Base-by-base conservation (phyloP, 2,797 vertebrate species). In the Cercopithecus petaurista region DNA sequence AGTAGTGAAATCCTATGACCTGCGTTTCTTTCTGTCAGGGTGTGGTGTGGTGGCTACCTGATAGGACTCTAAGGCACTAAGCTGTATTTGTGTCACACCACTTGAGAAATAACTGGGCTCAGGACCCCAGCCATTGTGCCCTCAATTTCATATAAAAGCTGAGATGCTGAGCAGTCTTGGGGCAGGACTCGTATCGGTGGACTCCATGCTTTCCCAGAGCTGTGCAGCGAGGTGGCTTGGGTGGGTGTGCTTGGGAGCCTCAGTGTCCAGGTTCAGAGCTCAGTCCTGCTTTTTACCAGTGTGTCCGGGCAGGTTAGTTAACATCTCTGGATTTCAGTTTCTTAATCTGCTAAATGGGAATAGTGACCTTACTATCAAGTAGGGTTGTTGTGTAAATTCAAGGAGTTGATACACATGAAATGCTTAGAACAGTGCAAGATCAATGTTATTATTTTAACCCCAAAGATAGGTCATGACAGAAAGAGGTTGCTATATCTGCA, bases 31-130 rank as follows among this genome's bases (percentile, higher is more conserved):
- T 41, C 7, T 48, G 28, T 14, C 24, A 8, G 7, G 19, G 7
- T 41, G 0, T 22, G n/a, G 28, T 1, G 1, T 2, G 22, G 13
- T 13, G 1, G 26, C 24, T 10, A 9, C 22, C 9, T 64, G 72
- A 11, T n/a, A 57, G 43, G n/a, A 3, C n/a, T 28, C 7, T 2
- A 33, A 21, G 1, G 22, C 28, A 26, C 33, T 11, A 28, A 33
- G 22, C 24, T 57, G 24, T 22, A 13, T 46, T 57, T 43, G 14
- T 7, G 5, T 70, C 36, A 9, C 4, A 12, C 36, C 26, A 4
- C 7, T 76, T 75, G 41, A 0, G 28, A 83, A 36, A 52, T 33
- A 22, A 33, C 9, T 90, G 24, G 17, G 33, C 88, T 88, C 12
- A 55, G 61, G 17, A 77, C 6, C 6, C 43, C 41, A 43, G 41